A percentile compares a stretch with the other conserved stretches of the same genome.
These are phyloP conservation scores for Mystacides longicornis DNA, from an alignment of 2,888 invertebrate species.

Conservation along the genomic window DNA sequence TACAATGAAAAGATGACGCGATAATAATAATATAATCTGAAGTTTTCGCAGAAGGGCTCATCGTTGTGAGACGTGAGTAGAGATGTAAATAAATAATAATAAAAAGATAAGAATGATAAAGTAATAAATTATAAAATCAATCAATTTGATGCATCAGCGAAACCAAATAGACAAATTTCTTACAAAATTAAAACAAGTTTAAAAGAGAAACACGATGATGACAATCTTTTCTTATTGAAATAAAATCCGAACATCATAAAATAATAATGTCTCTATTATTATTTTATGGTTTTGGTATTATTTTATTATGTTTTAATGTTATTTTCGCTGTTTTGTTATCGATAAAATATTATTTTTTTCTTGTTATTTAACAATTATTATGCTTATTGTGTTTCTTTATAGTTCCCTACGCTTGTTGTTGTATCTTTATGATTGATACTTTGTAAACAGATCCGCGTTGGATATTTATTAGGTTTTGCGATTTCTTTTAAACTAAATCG, in stretches of 20 bases:
- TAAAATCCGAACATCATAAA: not conserved
- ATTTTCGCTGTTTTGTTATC: not conserved
- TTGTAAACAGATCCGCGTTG: too few relatives aligned
- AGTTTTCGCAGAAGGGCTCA: too few relatives aligned
- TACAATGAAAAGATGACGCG: too few relatives aligned
- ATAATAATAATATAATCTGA: too few relatives aligned
- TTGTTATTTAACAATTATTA: not conserved
- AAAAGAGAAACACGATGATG: not conserved
- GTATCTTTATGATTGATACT: too few relatives aligned
- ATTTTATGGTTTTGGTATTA: not conserved
- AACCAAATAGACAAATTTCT: constrained; percentile 1
- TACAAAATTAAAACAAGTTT: not conserved
- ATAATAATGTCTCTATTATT: not conserved
- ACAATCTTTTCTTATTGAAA: not conserved
- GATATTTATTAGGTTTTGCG: too few relatives aligned
- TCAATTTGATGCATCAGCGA: not conserved
- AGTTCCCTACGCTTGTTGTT: too few relatives aligned
- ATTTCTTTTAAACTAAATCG: too few relatives aligned
- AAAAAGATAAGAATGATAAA: not conserved
- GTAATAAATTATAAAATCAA: not conserved
- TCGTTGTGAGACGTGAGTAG: too few relatives aligned
- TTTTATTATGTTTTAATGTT: constrained; percentile 1
- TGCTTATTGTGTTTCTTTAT: too few relatives aligned
- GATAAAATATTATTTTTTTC: not conserved
- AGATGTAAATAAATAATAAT: too few relatives aligned